Evolutionary conservation across 2,113 vertebrate species (phyloP), one percentile per base, ranked within the genome.

Genomic region (Hippocampus zosterae): DNA sequence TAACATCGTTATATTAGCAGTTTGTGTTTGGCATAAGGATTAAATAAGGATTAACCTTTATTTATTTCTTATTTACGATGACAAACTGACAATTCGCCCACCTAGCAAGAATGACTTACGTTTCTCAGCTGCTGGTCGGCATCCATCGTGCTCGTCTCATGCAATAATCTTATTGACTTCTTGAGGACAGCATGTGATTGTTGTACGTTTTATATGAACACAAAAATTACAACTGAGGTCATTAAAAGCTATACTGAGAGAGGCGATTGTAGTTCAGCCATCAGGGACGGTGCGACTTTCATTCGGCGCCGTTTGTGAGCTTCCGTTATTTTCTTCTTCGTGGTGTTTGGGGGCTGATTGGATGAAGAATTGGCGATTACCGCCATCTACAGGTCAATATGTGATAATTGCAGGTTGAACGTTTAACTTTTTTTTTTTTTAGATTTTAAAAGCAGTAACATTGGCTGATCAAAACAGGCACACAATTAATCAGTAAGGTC

Each of bases 101-200:
- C 16, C 46, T 18, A 5, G 42, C 5, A 18, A 50, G 16, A 50
- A 19, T 27, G 42, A 46, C 52, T 67, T 68, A 68, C 67, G 29
- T 53, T 68, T 55, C 67, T 68, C 67, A 68, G 50, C 41, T 68
- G 67, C 21, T 56, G 67, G 3, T 41, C 67, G 5, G 37, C 52
- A 37, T 68, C 67, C 67, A 68, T 68, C 67, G 19, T 44, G 37
- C 19, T 65, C 19, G 42, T 65, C 63, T 8, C 8, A 46, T 1
- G 63, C 8, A 27, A 42, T 44, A 25, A 46, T 25, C 41, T 46
- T 27, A 8, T 25, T 3, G 5, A 44, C 21, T 64, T 44, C 2
- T n/a, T 21, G 8, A 63, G 11, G 7, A 46, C 6, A 9, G 13
- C 15, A 52, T 29, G 2, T 33, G 19, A 33, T 52, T 37, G 27